Evolutionary conservation across 2,888 invertebrate genomes (phyloP).

Genomic region (Cheilosia soror): DNA sequence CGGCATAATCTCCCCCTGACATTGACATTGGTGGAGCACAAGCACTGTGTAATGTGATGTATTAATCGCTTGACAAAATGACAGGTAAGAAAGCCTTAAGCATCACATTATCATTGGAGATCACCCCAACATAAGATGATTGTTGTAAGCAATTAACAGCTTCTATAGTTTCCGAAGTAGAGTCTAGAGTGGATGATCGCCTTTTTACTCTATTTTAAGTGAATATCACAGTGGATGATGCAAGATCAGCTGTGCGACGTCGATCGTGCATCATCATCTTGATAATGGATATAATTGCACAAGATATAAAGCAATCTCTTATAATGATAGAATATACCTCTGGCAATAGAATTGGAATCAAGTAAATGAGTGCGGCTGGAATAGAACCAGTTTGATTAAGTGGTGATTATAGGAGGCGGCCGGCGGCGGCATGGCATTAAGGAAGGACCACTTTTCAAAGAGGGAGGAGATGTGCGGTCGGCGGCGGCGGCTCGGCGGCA

Average conservation of each 20-base stretch:
- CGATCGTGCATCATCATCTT: constrained; percentile 40
- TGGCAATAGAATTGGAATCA: constrained; percentile 15
- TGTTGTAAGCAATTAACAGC: constrained; percentile 47
- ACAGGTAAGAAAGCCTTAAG: constrained; percentile 40
- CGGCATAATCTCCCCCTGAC: constrained; percentile 42
- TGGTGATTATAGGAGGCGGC: constrained; percentile 29
- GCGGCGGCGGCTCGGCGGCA: not conserved
- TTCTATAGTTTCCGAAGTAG: not conserved
- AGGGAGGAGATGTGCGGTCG: not conserved
- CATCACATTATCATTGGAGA: constrained; percentile 43
- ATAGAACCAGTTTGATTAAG: constrained; percentile 50
- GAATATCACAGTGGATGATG: not conserved
- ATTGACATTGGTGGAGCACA: constrained; percentile 45
- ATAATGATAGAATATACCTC: constrained; percentile 12
- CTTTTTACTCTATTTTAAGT: constrained; percentile 7
- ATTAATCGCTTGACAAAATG: constrained; percentile 57
- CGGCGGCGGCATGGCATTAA: not conserved
- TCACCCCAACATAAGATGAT: constrained; percentile 33
- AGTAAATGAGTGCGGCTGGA: not conserved
- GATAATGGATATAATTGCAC: constrained; percentile 53
- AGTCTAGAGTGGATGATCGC: constrained; percentile 11
- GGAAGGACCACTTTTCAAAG: constrained; percentile 21
- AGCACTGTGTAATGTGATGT: constrained; percentile 29
- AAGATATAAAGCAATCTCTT: constrained; percentile 4
- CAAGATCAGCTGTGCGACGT: constrained; percentile 2